Evolutionary conservation across 2,888 invertebrate genomes (phyloP).

Genomic region (Callosobruchus maculatus): DNA sequence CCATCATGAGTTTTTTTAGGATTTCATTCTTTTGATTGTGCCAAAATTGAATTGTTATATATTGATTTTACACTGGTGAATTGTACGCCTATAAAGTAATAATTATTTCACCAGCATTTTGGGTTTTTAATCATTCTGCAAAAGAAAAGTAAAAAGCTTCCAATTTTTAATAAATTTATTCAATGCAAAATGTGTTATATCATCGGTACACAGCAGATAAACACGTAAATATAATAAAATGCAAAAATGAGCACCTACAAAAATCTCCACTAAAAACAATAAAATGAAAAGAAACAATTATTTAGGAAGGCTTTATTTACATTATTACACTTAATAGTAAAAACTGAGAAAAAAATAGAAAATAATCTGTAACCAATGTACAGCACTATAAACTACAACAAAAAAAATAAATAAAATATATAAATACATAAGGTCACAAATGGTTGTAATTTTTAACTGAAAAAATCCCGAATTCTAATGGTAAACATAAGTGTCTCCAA

Average conservation of each 20-base stretch:
- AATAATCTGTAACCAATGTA: constrained; percentile 31
- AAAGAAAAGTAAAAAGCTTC: not conserved
- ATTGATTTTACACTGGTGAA: no score
- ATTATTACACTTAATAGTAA: constrained; percentile 30
- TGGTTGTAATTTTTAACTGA: constrained; percentile 2
- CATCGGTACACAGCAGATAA: constrained; percentile 39
- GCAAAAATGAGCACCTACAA: constrained; percentile 38
- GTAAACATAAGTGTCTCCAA: not conserved
- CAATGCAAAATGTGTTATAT: constrained; percentile 42
- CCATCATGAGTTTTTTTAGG: no score
- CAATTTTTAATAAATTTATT: constrained; percentile 24
- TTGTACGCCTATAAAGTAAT: no score
- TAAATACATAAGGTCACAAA: constrained; percentile 31
- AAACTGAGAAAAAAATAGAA: constrained; percentile 21
- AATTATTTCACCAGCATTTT: no score
- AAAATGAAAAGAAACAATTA: constrained; percentile 14
- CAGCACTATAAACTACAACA: constrained; percentile 28
- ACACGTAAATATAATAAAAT: constrained; percentile 34
- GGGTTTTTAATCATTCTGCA: no score
- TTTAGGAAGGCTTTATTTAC: constrained; percentile 34
- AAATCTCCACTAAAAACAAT: constrained; percentile 31
- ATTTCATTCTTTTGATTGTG: no score
- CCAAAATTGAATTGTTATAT: no score
- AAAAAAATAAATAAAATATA: constrained; percentile 37
- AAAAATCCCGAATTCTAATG: constrained; percentile 6